Conservation (phyloP, 2,888 invertebrate species). For the Quadroppia sp. region DNA sequence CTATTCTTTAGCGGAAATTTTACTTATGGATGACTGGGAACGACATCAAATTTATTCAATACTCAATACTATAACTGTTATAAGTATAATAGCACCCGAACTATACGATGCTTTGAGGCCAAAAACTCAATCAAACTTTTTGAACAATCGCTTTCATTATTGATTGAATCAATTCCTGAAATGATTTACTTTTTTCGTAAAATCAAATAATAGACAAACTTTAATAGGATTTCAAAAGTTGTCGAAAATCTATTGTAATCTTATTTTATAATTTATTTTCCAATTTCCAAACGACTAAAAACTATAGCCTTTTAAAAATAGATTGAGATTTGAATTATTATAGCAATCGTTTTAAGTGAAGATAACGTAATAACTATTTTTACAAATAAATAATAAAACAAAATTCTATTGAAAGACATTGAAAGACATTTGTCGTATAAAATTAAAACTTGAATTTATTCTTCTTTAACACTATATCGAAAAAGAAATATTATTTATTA, state of each 20-base stretch:
- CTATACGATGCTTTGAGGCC: conserved; percentile 9
- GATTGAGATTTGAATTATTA: conserved; percentile 12
- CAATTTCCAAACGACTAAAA: no score
- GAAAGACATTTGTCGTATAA: background rate
- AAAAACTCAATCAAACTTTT: background rate
- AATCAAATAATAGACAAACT: conserved; percentile 7
- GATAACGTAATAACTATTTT: background rate
- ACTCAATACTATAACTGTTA: background rate
- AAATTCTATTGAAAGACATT: no score
- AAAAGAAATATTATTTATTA: conserved; percentile 19
- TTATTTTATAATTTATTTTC: conserved; percentile 14
- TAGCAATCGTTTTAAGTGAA: conserved; percentile 13
- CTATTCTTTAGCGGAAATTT: conserved; percentile 33
- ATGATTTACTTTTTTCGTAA: background rate
- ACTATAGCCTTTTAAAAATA: no score
- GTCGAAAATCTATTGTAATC: conserved; percentile 13
- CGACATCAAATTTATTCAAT: conserved; percentile 25
- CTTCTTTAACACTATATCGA: background rate
- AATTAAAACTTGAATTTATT: background rate
- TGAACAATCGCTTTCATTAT: background rate
- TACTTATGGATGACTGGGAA: conserved; percentile 25
- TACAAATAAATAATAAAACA: conserved; percentile 26
- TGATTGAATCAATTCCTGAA: background rate
- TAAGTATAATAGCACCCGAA: no score
- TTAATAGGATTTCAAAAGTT: conserved; percentile 17